A percentile compares a stretch with the other conserved stretches of the same genome.
Conservation (phyloP, 2,797 vertebrate genomes). For the Anableps anableps region DNA sequence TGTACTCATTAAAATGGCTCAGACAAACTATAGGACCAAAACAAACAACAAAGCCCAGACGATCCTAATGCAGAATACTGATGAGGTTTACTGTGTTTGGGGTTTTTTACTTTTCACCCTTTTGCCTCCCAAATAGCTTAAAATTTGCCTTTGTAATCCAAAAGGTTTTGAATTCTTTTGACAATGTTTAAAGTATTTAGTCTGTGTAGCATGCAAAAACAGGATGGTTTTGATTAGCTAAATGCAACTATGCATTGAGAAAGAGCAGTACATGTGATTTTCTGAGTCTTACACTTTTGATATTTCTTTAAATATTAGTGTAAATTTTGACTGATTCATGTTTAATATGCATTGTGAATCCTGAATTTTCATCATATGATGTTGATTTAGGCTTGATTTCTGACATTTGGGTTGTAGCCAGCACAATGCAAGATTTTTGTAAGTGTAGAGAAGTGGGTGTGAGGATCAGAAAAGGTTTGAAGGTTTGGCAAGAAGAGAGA, state of each 20-base stretch:
- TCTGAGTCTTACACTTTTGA: conserved; percentile 2
- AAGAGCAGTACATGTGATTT: conserved; percentile 10
- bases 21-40: conserved; percentile 67
- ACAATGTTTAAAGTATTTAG: background rate
- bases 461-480: conserved; percentile 41
- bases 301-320: conserved; percentile 27
- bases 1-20: conserved; percentile 72
- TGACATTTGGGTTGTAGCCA: conserved; percentile 39
- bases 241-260: conserved; percentile 2
- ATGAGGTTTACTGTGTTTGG: conserved; percentile 66
- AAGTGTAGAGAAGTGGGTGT: conserved; percentile 53
- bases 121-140: conserved; percentile 24
- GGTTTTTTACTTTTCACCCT: conserved; percentile 35
- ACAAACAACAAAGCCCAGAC: conserved; percentile 78
- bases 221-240: conserved; percentile 20
- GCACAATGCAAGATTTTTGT: conserved; percentile 33
- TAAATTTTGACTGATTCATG: conserved; percentile 35
- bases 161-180: background rate
- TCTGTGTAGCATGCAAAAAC: conserved; percentile 8
- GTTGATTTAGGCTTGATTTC: conserved; percentile 31
- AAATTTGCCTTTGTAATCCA: conserved; percentile 39
- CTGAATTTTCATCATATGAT: conserved; percentile 29
- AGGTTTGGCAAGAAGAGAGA: conserved; percentile 37
- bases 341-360: conserved; percentile 33
- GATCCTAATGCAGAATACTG: conserved; percentile 74